Evolutionary conservation across 1,140 invertebrate genomes (phyloP), one percentile per base, ranked within the genome.

Genomic region (Dreissena rostriformis): DNA sequence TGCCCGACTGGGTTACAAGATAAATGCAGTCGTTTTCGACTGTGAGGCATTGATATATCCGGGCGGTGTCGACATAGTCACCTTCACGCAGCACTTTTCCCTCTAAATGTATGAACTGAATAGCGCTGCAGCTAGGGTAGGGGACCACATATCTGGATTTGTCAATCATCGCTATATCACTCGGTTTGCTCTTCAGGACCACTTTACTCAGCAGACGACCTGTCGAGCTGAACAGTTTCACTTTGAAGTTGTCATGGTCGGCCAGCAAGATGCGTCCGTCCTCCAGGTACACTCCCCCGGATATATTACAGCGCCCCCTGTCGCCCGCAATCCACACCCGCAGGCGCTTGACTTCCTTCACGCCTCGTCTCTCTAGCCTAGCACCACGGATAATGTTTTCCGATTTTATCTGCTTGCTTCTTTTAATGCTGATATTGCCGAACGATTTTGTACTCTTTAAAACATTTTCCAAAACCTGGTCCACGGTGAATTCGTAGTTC

Each of bases 231-330:
- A 84, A 77, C 1, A 84, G 39, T 70, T 84, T 84, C 29, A 84
- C 5, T 61, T 84, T 84, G 55, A 84, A 84, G 53, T 84, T 84
- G 65, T 84, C 82, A 49, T 51, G 39, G 51, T 84, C 82, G 28
- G 75, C 73, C 17, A 84, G 11, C n/a, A 84, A 26, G 28, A 84
- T 39, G 28, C 74, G 65, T 8, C 82, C 68, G 24, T 84, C 82
- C 7, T 84, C 66, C 10, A 84, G 63, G 53, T 72, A 84, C 12
- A 71, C 63, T 14, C 82, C 82, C 22, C 82, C 67, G 10, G 70
- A 66, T 24, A 84, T 84, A 26, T 61, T 61, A 57, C 82, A 84
- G 49, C 68, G 82, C n/a, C 82, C 82, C 24, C 82, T 71, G 70
- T 84, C 82, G 0, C 67, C 73, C 5, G 82, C 74, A 2, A 84